phyloP scores from a whole-genome alignment of 2,113 vertebrate species.

The Nanger granti region DNA sequence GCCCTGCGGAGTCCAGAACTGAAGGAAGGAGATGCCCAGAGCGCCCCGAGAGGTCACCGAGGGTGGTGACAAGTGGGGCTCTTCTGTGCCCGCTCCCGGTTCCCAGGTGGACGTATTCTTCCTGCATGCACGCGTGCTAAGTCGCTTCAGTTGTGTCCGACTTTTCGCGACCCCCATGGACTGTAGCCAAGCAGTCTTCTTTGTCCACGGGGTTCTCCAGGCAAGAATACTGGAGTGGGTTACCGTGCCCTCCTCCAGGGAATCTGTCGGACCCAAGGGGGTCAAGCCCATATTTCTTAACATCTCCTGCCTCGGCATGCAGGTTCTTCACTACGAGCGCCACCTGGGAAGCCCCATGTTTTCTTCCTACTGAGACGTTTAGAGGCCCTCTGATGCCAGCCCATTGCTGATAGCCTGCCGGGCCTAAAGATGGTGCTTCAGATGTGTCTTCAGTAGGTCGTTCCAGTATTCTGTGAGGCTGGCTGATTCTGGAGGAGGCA shows the following conservation, averaged over 20 bases:
- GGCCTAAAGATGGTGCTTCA: background rate
- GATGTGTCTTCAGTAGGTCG: background rate
- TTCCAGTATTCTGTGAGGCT: background rate
- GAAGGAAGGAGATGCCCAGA: background rate
- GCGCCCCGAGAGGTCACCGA: background rate
- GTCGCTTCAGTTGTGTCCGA: rapidly evolving
- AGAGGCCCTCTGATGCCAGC: background rate
- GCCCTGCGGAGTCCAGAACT: background rate
- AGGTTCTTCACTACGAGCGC: background rate
- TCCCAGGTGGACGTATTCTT: background rate
- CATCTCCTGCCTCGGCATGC: background rate
- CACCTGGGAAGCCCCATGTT: background rate
- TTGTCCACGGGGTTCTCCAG: background rate
- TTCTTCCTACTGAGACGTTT: background rate
- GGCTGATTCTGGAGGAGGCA: background rate
- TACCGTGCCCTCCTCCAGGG: background rate
- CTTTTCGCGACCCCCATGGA: background rate
- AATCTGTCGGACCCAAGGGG: background rate
- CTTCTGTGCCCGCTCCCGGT: background rate
- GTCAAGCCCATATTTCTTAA: background rate
- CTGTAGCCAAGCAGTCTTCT: background rate
- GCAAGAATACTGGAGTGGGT: background rate
- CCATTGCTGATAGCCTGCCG: background rate
- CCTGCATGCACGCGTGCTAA: background rate
- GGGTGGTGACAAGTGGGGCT: background rate